These are phyloP conservation scores for Nemapogon koenigi DNA, from an alignment of 2,888 invertebrate species.

Conservation along the genomic window DNA sequence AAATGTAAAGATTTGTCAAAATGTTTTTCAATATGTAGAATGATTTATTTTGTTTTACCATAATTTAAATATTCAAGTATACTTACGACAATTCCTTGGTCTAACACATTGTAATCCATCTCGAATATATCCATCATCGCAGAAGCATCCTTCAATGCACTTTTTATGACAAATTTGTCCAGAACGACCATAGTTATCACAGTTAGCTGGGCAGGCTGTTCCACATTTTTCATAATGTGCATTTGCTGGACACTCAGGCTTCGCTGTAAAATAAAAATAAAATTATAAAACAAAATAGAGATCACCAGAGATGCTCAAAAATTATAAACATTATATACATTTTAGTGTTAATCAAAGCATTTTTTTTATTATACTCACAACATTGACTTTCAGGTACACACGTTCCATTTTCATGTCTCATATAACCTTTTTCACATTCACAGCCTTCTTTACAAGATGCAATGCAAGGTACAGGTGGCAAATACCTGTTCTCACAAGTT, in stretches of 20 bases:
- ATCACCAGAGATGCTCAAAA: neutral
- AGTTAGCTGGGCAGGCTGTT: neutral
- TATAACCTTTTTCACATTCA: constrained; percentile 11
- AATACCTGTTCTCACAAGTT: constrained; percentile 7
- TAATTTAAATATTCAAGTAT: neutral
- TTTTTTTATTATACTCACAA: constrained; percentile 17
- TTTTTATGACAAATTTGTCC: neutral
- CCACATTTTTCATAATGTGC: neutral
- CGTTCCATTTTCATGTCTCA: constrained; percentile 24
- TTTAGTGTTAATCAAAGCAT: neutral
- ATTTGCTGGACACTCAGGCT: constrained; percentile 1
- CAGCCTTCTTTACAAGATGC: constrained; percentile 15
- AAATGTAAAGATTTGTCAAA: no score
- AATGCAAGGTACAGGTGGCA: constrained; percentile 3
- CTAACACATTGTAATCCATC: constrained; percentile 1
- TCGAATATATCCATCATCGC: constrained; percentile 3
- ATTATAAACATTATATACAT: neutral
- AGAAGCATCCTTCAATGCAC: constrained; percentile 2
- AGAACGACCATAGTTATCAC: neutral
- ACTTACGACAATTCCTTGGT: constrained; percentile 4
- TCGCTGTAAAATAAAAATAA: neutral
- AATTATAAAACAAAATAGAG: neutral
- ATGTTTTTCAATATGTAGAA: neutral
- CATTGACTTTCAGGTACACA: constrained; percentile 32
- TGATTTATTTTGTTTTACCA: neutral